A percentile compares a stretch with the other conserved stretches of the same genome.
These are phyloP conservation scores for Mormyrus proboscirostris DNA, from an alignment of 2,797 vertebrate genomes.

Conservation along the genomic window DNA sequence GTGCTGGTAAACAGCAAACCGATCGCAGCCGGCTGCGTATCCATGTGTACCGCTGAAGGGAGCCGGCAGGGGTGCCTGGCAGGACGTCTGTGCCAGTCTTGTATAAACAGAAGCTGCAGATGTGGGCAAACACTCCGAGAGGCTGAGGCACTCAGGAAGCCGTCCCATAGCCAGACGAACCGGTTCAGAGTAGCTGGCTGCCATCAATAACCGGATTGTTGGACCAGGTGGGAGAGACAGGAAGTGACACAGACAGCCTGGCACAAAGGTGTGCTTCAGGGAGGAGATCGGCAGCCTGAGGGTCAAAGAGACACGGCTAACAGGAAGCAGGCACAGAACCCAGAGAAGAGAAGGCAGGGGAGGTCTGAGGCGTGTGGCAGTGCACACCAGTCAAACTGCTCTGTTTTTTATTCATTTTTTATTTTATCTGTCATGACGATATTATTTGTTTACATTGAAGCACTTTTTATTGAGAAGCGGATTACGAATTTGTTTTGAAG, in stretches of 20 bases:
- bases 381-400: neutral
- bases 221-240: conserved; percentile 17
- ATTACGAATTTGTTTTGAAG: neutral
- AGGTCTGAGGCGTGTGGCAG: neutral
- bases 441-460: neutral
- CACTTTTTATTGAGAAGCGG: neutral
- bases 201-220: conserved; percentile 8
- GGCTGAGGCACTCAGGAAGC: neutral
- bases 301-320: neutral
- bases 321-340: conserved; percentile 16
- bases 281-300: neutral
- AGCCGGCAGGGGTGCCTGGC: neutral
- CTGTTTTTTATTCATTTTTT: neutral
- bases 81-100: conserved; percentile 15
- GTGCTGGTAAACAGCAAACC: neutral
- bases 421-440: neutral
- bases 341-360: neutral
- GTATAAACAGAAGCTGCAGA: conserved; percentile 36
- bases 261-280: conserved; percentile 22
- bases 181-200: neutral
- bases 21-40: neutral
- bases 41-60: conserved; percentile 7
- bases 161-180: neutral
- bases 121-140: neutral
- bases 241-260: conserved; percentile 22